These are phyloP conservation scores for Bombylius discolor DNA, from an alignment of 2,888 invertebrate genomes.

Conservation along the genomic window DNA sequence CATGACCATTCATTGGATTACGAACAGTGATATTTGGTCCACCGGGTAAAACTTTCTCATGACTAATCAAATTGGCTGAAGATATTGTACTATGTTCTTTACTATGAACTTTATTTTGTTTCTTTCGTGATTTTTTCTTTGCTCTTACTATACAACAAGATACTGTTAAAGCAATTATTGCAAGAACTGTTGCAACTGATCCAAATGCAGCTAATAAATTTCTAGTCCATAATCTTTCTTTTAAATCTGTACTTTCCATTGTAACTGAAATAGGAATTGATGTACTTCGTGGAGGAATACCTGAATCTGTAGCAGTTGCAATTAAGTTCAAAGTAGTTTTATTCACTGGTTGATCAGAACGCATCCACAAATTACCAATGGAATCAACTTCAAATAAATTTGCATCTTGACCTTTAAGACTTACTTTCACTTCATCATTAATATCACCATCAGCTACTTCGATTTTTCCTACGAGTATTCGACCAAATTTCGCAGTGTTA, in stretches of 20 bases:
- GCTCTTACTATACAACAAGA: conserved; percentile 43
- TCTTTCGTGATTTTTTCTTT: conserved; percentile 26
- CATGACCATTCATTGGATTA: conserved; percentile 30
- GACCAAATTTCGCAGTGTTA: neutral
- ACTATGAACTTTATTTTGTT: conserved; percentile 32
- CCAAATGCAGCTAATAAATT: conserved; percentile 47
- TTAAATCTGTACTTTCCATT: conserved; percentile 39
- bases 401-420: conserved; percentile 56
- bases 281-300: conserved; percentile 64
- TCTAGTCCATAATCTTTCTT: conserved; percentile 38
- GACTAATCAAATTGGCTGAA: conserved; percentile 32
- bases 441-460: conserved; percentile 82
- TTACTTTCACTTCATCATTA: conserved; percentile 59
- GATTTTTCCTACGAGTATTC: conserved; percentile 46
- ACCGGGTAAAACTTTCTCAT: conserved; percentile 28
- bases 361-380: conserved; percentile 47
- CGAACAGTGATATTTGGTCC: conserved; percentile 22
- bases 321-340: conserved; percentile 57
- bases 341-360: conserved; percentile 37
- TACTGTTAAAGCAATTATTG: conserved; percentile 42
- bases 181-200: conserved; percentile 56
- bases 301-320: conserved; percentile 74
- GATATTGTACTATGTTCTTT: conserved; percentile 33
- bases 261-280: conserved; percentile 56
- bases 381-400: conserved; percentile 34